Evolutionary conservation across 1,140 invertebrate genomes (phyloP), one percentile per base, ranked within the genome.

Genomic region (Himalopsyche phryganea): DNA sequence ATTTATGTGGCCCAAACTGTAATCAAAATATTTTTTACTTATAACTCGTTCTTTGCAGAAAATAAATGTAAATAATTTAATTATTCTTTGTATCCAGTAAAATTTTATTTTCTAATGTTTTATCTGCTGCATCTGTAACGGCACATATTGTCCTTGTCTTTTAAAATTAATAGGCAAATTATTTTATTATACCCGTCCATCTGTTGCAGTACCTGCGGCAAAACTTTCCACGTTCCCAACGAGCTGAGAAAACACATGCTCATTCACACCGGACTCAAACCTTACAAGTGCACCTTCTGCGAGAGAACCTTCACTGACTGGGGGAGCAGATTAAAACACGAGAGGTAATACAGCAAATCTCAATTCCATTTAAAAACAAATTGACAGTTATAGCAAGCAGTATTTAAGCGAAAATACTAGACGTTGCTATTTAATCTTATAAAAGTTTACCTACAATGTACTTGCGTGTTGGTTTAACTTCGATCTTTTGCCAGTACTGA

Each of bases 311-410:
- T 63, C 13, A 33, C 40, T 10, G 61, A 59, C 51, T 55, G 56
- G 56, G 61, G 61, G 3, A 60, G 61, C 32, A 50, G 61, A n/a
- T 47, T 50, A 17, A 63, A 63, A 52, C 61, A 63, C 35, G 61
- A 63, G 46, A 58, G 56, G 61, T 63, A 38, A 48, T 28, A 44
- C 6, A 40, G 10, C 42, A 9, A n/a, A n/a, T n/a, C n/a, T n/a
- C n/a, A n/a, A n/a, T n/a, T n/a, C n/a, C n/a, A 32, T 48, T 23
- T 20, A 7, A 6, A 19, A 18, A 48, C 28, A 23, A n/a, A n/a
- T n/a, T n/a, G n/a, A n/a, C n/a, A n/a, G n/a, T n/a, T n/a, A n/a
- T n/a, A n/a, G n/a, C n/a, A n/a, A n/a, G n/a, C n/a, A n/a, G n/a
- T n/a, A n/a, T n/a, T n/a, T n/a, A n/a, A n/a, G n/a, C n/a, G n/a